Evolutionary conservation across 2,888 invertebrate species (phyloP), one percentile per base, ranked within the genome.

Genomic region (Alsophila aescularia): DNA sequence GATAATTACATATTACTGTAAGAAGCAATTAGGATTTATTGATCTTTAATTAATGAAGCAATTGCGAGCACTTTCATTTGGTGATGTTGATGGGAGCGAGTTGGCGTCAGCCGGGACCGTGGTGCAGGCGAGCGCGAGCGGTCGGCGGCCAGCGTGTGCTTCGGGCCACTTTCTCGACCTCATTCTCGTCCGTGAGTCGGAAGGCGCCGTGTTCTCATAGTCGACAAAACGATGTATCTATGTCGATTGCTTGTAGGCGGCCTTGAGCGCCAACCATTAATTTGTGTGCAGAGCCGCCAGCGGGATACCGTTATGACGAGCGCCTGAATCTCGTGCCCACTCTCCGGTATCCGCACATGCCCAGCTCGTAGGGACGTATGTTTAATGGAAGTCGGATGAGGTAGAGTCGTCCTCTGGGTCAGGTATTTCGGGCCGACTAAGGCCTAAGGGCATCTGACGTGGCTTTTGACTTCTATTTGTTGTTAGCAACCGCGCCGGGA

Each of bases 191-290:
- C 79, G 77, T 73, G 75, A 79, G 74, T 83, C 76, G 80, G 85
- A 85, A 83, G 85, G 76, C 75, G 82, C 83, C 83, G 79, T 79
- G 84, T 86, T 87, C 87, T 87, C 86, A 82, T 84, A 84, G 83
- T 84, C 85, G 85, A 83, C 86, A 85, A 85, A 84, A 77, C 79
- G 81, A 89, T 89, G 87, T 89, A 88, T 90, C 87, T 88, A 87
- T 90, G 89, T 89, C 89, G 88, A 89, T 87, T 84, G 85, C 83
- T 87, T 83, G 86, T 84, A 88, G 89, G 88, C 88, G 90, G 90
- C 90, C 90, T 90, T 90, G 90, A 90, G 81, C 87, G 77, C 76
- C 82, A 79, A 80, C 83, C 83, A 88, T 88, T 88, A 89, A 90
- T 90, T 89, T 87, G 90, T 88, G 89, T 89, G 88, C 87, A 82